Evolutionary conservation across 2,797 vertebrate species (phyloP).

Genomic region (Ibycter americanus): DNA sequence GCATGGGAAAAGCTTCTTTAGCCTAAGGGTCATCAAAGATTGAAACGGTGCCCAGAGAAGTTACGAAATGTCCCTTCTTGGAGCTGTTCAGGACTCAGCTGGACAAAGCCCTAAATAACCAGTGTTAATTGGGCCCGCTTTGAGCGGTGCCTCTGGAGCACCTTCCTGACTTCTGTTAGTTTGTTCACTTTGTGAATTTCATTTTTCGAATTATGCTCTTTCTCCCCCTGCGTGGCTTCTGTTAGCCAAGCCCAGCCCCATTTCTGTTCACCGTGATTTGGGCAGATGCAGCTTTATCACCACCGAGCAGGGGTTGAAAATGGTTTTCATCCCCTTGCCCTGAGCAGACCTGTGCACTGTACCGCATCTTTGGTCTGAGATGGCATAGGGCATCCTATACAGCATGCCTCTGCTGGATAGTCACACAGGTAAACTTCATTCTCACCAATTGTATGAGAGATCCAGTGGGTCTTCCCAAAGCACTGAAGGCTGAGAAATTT

Average conservation of each 20-base stretch:
- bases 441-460: background rate
- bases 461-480: background rate
- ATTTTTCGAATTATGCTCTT: background rate
- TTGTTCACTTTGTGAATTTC: background rate
- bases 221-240: background rate
- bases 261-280: background rate
- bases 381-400: background rate
- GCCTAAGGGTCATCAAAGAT: background rate
- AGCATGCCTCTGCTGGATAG: background rate
- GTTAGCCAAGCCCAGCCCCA: background rate
- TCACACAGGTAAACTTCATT: background rate
- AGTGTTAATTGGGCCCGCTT: background rate
- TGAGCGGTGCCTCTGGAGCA: background rate
- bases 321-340: background rate
- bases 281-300: background rate
- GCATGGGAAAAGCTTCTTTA: background rate
- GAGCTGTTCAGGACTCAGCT: background rate
- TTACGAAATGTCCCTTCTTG: background rate
- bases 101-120: background rate
- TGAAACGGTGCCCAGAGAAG: background rate
- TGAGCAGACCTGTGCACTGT: background rate
- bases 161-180: background rate
- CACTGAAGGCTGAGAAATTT: background rate
- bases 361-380: background rate
- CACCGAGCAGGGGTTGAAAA: background rate